Evolutionary conservation across 2,113 vertebrate genomes (phyloP), one percentile per base, ranked within the genome.

Genomic region (crab-eating macaque (Macaca fascicularis)): DNA sequence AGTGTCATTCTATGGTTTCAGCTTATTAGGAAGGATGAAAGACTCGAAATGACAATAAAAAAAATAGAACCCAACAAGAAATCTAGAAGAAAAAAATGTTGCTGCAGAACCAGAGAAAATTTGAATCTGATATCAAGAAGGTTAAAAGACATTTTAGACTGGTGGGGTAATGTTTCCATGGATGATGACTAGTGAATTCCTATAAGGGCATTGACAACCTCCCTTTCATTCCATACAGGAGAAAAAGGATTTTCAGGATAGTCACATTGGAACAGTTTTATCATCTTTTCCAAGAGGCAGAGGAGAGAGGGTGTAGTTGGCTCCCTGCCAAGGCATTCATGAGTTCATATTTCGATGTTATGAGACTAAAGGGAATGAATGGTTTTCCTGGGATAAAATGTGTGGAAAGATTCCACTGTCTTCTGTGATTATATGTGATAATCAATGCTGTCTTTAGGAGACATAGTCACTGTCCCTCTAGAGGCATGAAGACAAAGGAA

Each of bases 11-110:
- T 92, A 20, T 69, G 50, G 12, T 72, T 75, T 30, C 52, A 78
- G 5, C 13, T 82, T 87, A 76, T 75, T 80, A 87, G 52, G 61
- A 72, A 35, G 4, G 45, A 74, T 82, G 43, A 48, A 43, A 8
- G 2, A 83, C 59, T 83, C 69, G 30, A 38, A 94, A 79, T 74
- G 9, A 45, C 22, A 48, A 81, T 81, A 52, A n/a, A 87, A 80
- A 61, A 90, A 89, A 87, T n/a, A 88, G 50, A 90, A 80, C 19
- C 20, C 11, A 81, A 61, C 4, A 76, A 93, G 55, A 94, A 89
- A 85, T 45, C 38, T 0, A 76, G 25, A 84, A 48, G 52, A 72
- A 89, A 82, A 87, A 83, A 70, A 70, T 57, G 79, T 50, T 87
- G 89, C 43, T 59, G 64, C 89, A 45, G 20, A 92, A 13, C 16